A percentile compares a stretch with the other conserved stretches of the same genome.
phyloP scores from a whole-genome alignment of 2,888 invertebrate genomes.

The Netelia virgata region DNA sequence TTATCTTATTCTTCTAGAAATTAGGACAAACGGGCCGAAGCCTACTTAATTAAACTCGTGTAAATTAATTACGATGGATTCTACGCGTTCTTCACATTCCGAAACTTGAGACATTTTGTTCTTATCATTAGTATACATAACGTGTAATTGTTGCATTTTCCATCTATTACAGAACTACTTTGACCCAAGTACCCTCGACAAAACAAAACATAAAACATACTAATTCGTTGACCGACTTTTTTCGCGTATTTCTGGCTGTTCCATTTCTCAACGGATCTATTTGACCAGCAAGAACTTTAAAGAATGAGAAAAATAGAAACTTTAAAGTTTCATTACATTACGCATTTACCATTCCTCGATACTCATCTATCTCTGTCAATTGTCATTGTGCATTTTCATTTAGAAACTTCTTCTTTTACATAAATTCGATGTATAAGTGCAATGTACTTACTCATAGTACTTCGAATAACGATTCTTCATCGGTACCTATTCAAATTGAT shows the following conservation, averaged over 20 bases:
- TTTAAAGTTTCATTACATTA: neutral
- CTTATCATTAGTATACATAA: slow-evolving; percentile 18
- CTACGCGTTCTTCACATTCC: slow-evolving; percentile 63
- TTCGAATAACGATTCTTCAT: too few relatives aligned
- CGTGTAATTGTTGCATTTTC: slow-evolving; percentile 54
- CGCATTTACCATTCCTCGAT: slow-evolving; percentile 1
- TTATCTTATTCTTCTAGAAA: slow-evolving; percentile 21
- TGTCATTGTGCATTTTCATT: neutral
- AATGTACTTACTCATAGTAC: neutral
- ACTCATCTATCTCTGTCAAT: slow-evolving; percentile 9
- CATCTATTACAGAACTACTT: slow-evolving; percentile 52
- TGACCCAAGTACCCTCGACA: slow-evolving; percentile 50
- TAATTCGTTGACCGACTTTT: slow-evolving; percentile 59
- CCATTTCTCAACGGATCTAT: slow-evolving; percentile 72
- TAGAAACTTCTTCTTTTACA: slow-evolving; percentile 6
- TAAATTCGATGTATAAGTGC: slow-evolving; percentile 22
- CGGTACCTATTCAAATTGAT: slow-evolving; percentile 22
- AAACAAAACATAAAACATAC: slow-evolving; percentile 35
- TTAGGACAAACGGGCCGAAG: slow-evolving; percentile 50
- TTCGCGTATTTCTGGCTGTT: slow-evolving; percentile 69
- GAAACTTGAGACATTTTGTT: slow-evolving; percentile 51
- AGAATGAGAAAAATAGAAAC: slow-evolving; percentile 30
- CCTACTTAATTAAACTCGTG: slow-evolving; percentile 63
- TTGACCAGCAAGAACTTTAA: slow-evolving; percentile 52
- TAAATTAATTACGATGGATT: slow-evolving; percentile 59